Conservation (phyloP, 1,140 invertebrate species). For the Hestina assimilis region DNA sequence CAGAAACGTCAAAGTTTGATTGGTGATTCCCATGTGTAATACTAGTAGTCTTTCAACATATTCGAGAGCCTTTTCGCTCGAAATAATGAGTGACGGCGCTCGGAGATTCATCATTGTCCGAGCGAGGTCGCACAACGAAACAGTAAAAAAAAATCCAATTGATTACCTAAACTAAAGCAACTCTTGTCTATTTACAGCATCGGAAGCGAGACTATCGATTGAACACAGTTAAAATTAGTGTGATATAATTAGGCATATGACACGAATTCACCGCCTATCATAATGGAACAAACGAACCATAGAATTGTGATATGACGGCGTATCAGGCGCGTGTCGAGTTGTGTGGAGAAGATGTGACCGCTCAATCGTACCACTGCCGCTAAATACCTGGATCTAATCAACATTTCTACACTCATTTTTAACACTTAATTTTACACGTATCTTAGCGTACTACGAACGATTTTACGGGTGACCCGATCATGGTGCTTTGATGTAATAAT, state of each 20-base stretch:
- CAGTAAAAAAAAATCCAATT: slow-evolving; percentile 27
- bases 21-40: slow-evolving; percentile 77
- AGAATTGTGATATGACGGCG: slow-evolving; percentile 70
- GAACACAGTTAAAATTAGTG: slow-evolving; percentile 59
- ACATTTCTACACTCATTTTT: slow-evolving; percentile 76
- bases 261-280: slow-evolving; percentile 63
- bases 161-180: slow-evolving; percentile 33
- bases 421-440: slow-evolving; percentile 77
- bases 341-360: slow-evolving; percentile 66
- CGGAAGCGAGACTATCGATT: slow-evolving; percentile 50
- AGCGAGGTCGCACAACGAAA: slow-evolving; percentile 45
- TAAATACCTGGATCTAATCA: slow-evolving; percentile 77
- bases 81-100: slow-evolving; percentile 48
- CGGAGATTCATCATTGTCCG: slow-evolving; percentile 61
- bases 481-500: slow-evolving; percentile 16
- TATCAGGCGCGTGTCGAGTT: slow-evolving; percentile 57
- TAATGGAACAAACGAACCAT: slow-evolving; percentile 72
- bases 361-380: slow-evolving; percentile 59
- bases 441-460: slow-evolving; percentile 66
- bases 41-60: slow-evolving; percentile 69
- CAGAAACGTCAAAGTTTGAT: slow-evolving; percentile 72
- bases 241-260: slow-evolving; percentile 74
- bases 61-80: slow-evolving; percentile 37
- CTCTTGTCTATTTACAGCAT: slow-evolving; percentile 26
- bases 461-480: slow-evolving; percentile 54